Evolutionary conservation across 1,140 invertebrate species (phyloP), one percentile per base, ranked within the genome.

Genomic region (Calephelis nemesis): DNA sequence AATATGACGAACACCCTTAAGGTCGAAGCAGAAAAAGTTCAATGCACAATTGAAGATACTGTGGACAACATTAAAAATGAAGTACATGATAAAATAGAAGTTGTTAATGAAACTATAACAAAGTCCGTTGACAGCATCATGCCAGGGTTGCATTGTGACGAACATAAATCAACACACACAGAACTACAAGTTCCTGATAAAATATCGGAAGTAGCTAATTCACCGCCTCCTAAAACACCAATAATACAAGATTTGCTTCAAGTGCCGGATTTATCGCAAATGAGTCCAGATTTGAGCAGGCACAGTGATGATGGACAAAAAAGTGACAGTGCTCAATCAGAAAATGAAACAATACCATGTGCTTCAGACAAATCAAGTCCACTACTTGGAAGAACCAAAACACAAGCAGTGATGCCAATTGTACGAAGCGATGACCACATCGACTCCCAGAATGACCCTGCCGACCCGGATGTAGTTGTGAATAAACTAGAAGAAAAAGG

Each of bases 291-390:
- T 67, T 71, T 90, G 10, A 92, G 91, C 77, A 85, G 81, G 69
- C 79, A 85, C 13, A 92, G 90, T 69, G 91, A 92, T 15, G 84
- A 88, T 63, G 87, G 87, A 30, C 89, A 91, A 66, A 91, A 89
- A 69, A 91, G 87, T 74, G 84, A 87, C 39, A 78, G 69, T 12
- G 85, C 85, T 6, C 84, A 90, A 47, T 92, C 91, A 15, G 91
- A 92, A 73, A 92, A 92, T 67, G 91, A 92, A 72, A 92, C 91
- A 5, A 92, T 92, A 63, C 81, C 87, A 7, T 92, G 91, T 73
- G 86, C 81, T 4, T 92, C 91, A 0, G 87, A 90, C 50, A 92
- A 91, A 69, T 91, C 88, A 12, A 92, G 88, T 68, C 90, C 91
- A 11, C 86, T 85, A 64, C 68, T 76, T 7, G 87, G 78, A 2